Base-by-base conservation (phyloP, 2,888 invertebrate species). In the Drosophila trichaetosa region DNA sequence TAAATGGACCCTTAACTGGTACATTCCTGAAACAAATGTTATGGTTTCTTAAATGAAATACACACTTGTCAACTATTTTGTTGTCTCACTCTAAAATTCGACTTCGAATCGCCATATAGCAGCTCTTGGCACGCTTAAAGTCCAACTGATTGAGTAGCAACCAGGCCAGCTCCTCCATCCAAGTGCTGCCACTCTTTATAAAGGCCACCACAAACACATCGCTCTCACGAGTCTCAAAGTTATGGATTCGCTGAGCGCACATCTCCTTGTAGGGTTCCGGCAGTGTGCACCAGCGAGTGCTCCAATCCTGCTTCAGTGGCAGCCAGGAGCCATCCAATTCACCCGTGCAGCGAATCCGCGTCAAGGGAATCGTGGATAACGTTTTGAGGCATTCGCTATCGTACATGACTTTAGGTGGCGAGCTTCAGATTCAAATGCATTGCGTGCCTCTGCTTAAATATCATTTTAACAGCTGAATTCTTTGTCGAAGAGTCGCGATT, bases 101-200 rank as follows among this genome's bases (percentile, higher is more conserved):
- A 31, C 74, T 68, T 0, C 85, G 62, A 0, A 27, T 4, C 10
- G 38, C 0, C 10, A 74, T 38, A 48, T 75, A 62, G 6, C 38
- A 64, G 7, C 59, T 54, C 7, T 69, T 59, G 5, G 84, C 89
- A 2, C 34, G 42, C 3, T 65, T 51, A 71, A 71, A 89, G 31
- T 90, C 80, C 27, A 90, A 51, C 29, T 87, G 42, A 65, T 90
- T 80, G 1, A 79, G 59, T 6, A 90, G 40, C 10, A 89, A 27
- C 88, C 86, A 89, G 5, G 79, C 69, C 36, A 79, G 48, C 58
- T 89, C 90, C 52, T 85, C 78, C 70, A 82, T 85, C 89, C 88
- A 88, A 36, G 87, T 87, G 0, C 85, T 85, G n/a, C 90, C 90
- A 63, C 73, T 59, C 51, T 84, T 87, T 24, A 82, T 74, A 42